phyloP scores from a whole-genome alignment of 2,113 vertebrate species.

The Potamarius usumacintae region DNA sequence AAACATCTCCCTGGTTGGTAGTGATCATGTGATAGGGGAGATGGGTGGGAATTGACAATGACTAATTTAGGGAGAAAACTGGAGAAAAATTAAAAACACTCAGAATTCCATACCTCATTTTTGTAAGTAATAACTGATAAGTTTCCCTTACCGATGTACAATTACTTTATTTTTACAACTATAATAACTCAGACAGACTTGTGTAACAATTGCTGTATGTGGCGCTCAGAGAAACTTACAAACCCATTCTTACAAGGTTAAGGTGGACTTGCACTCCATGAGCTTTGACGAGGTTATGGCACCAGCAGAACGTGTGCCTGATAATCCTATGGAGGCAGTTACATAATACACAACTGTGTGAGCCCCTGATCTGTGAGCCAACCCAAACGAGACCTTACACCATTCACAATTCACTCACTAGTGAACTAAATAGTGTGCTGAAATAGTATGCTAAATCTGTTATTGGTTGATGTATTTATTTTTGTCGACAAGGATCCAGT shows the following conservation, averaged over 20 bases:
- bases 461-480: neutral
- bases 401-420: neutral
- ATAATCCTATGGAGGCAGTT: too few relatives aligned
- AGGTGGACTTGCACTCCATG: neutral
- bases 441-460: neutral
- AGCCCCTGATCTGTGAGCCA: neutral
- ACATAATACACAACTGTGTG: neutral
- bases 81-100: too few relatives aligned
- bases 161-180: neutral
- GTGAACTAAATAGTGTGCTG: neutral
- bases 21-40: too few relatives aligned
- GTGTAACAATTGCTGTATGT: neutral
- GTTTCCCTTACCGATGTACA: neutral
- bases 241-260: neutral
- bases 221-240: neutral
- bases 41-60: too few relatives aligned
- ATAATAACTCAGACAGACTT: neutral
- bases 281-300: neutral
- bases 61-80: too few relatives aligned
- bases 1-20: too few relatives aligned
- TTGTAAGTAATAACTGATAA: neutral
- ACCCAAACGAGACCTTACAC: neutral
- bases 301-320: neutral
- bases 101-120: neutral
- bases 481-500: neutral